Base-by-base conservation (phyloP, 1,140 invertebrate species). In the Agrilus planipennis region DNA sequence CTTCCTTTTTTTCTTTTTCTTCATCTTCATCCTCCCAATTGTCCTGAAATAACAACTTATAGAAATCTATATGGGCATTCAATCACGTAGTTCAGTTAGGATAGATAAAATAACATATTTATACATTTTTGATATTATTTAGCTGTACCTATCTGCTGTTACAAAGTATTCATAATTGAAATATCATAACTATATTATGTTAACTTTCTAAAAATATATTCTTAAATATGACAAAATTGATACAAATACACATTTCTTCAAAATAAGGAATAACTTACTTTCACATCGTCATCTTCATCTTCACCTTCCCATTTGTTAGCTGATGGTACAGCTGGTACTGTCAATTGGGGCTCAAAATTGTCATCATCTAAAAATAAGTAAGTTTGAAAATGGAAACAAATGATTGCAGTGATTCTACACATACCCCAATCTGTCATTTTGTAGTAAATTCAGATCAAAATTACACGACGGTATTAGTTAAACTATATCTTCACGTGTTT, bases 281-380 rank as follows among this genome's bases (percentile, higher is more conserved):
- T 88, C 45, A 89, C 79, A 45, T 81, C 78, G 40, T 86, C 83
- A 42, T 84, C 81, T 51, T 86, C 84, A 60, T 90, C 87, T 61
- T 90, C 85, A 38, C 84, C 86, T 61, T 84, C 82, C 85, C 85
- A 89, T 73, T 81, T 86, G 63, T 85, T 82, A n/a, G 50, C 7
- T 17, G 20, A 22, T 4, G 44, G 21, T 17, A 30, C 31, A 30
- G 38, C 32, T 36, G 44, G 25, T n/a, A 29, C 4, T 10, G 41
- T 34, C 14, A 51, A 40, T 35, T 41, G 46, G 15, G 57, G 54
- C 25, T 57, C 55, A 45, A 62, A 62, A 49, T 60, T 53, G 15
- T 62, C 58, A 38, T 58, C 56, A 46, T 62, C 60, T 62, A 40
- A 41, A 54, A 51, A 21, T 2, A 22, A 36, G n/a, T n/a, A n/a